phyloP scores from a whole-genome alignment of 2,888 invertebrate genomes.

The Volucella bombylans region DNA sequence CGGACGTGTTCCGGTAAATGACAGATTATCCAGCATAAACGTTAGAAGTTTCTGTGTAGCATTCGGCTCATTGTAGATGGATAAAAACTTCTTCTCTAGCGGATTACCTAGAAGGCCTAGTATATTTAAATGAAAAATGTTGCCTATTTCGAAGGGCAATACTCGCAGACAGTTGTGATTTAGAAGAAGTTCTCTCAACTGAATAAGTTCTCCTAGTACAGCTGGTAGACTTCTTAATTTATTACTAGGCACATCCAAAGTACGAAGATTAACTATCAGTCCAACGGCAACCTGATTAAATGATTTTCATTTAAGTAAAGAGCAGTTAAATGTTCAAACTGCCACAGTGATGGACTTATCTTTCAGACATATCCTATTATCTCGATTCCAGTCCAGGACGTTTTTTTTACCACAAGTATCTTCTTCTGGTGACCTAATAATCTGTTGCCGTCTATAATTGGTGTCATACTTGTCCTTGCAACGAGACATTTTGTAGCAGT shows the following conservation, averaged over 20 bases:
- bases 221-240: slow-evolving; percentile 96
- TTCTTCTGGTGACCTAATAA: slow-evolving; percentile 96
- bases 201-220: slow-evolving; percentile 97
- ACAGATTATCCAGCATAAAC: slow-evolving; percentile 97
- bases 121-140: slow-evolving; percentile 96
- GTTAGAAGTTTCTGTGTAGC: slow-evolving; percentile 97
- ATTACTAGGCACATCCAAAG: slow-evolving; percentile 96
- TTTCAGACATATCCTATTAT: slow-evolving; percentile 95
- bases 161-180: slow-evolving; percentile 96
- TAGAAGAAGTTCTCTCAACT: slow-evolving; percentile 96
- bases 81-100: slow-evolving; percentile 94
- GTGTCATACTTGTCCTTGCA: slow-evolving; percentile 95
- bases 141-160: slow-evolving; percentile 98
- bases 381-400: slow-evolving; percentile 96
- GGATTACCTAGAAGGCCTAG: slow-evolving; percentile 97
- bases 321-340: slow-evolving; percentile 94
- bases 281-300: slow-evolving; percentile 95
- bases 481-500: slow-evolving; percentile 85
- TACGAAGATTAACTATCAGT: slow-evolving; percentile 91
- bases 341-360: slow-evolving; percentile 95
- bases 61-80: slow-evolving; percentile 95
- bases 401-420: slow-evolving; percentile 95
- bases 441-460: slow-evolving; percentile 91
- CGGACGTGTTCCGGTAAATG: slow-evolving; percentile 94
- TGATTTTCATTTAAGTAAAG: slow-evolving; percentile 98